Evolutionary conservation across 2,888 invertebrate genomes (phyloP).

Genomic region (Geotrupes spiniger): DNA sequence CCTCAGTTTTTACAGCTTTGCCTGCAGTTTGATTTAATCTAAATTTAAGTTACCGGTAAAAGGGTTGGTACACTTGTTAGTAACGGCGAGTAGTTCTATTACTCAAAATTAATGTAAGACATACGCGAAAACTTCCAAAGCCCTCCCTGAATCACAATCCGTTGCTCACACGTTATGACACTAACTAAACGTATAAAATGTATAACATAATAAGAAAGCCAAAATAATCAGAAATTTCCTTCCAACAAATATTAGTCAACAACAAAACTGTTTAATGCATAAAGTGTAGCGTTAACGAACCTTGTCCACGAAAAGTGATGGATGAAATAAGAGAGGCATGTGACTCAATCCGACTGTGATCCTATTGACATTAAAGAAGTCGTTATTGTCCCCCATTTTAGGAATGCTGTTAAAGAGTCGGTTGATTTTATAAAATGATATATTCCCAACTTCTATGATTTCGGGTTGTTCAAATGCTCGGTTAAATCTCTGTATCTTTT

Average conservation of each 20-base stretch:
- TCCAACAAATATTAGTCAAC: neutral
- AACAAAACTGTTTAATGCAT: neutral
- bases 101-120: no score
- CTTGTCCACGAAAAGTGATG: slow-evolving; percentile 55
- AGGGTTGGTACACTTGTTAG: no score
- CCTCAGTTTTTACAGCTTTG: no score
- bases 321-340: slow-evolving; percentile 62
- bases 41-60: no score
- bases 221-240: no score
- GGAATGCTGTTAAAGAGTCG: slow-evolving; percentile 65
- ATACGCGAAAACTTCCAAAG: no score
- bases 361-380: slow-evolving; percentile 46
- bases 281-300: slow-evolving; percentile 36
- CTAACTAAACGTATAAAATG: no score
- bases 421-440: slow-evolving; percentile 74
- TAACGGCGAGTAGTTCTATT: no score
- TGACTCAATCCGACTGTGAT: slow-evolving; percentile 71
- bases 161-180: no score
- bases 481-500: slow-evolving; percentile 72
- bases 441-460: slow-evolving; percentile 58
- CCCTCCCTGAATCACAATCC: slow-evolving; percentile 12
- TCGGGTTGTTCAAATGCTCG: slow-evolving; percentile 70
- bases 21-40: no score
- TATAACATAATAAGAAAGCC: no score
- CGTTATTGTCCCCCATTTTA: slow-evolving; percentile 50